phyloP scores from a whole-genome alignment of 2,113 vertebrate genomes.

The Colius striatus region DNA sequence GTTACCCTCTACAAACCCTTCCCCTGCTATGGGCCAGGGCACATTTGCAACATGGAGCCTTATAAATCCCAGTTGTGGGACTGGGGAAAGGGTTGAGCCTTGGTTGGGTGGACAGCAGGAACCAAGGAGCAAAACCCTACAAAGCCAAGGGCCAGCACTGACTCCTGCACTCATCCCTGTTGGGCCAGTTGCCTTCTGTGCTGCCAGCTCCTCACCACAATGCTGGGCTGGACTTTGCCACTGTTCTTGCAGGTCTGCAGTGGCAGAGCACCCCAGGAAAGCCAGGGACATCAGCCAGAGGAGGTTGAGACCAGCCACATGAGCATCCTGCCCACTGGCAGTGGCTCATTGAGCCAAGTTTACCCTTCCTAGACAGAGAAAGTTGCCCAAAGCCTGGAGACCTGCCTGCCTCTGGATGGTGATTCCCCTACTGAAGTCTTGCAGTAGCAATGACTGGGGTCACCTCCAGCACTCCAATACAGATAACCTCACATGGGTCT shows the following conservation, averaged over 20 bases:
- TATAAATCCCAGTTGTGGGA: not conserved
- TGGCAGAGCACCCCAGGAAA: not conserved
- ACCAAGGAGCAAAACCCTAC: not conserved
- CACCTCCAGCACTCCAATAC: not conserved
- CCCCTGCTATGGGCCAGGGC: not conserved
- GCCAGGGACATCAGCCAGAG: not conserved
- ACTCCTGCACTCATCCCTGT: not conserved
- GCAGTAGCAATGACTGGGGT: not conserved
- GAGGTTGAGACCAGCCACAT: accelerated
- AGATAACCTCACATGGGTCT: no score
- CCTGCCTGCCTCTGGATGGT: no score
- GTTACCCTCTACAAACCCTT: not conserved
- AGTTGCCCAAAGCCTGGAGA: not conserved
- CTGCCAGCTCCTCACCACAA: not conserved
- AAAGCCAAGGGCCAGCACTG: not conserved
- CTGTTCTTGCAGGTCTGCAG: accelerated
- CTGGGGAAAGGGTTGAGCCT: not conserved
- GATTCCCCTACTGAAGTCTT: not conserved
- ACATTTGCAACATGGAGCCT: not conserved
- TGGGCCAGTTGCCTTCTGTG: not conserved
- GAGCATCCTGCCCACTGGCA: not conserved
- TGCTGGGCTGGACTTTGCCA: not conserved
- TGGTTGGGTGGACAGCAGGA: not conserved
- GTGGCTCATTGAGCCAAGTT: not conserved
- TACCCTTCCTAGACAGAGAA: not conserved